A percentile compares a stretch with the other conserved stretches of the same genome.
Evolutionary conservation across 2,113 vertebrate genomes (phyloP).

Genomic region (Mesocricetus auratus): DNA sequence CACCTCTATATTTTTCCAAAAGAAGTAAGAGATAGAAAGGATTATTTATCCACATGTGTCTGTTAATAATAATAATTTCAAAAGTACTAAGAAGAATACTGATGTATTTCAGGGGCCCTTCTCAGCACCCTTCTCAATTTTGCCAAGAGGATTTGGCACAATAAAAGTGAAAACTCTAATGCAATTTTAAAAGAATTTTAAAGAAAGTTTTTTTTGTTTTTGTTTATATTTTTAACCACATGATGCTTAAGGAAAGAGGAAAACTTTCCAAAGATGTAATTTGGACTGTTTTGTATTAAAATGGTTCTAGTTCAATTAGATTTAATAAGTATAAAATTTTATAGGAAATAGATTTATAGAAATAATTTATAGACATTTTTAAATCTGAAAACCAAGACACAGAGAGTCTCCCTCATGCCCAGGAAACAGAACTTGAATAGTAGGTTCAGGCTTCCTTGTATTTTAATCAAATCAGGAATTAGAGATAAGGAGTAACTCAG

Average conservation of each 20-base stretch:
- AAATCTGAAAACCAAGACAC: background rate
- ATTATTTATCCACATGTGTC: background rate
- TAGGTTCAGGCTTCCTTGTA: background rate
- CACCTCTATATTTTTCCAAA: background rate
- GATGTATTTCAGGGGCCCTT: background rate
- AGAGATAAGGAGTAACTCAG: background rate
- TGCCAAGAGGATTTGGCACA: background rate
- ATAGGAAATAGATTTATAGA: background rate
- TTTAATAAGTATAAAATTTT: background rate
- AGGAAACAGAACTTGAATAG: background rate
- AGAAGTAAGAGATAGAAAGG: background rate
- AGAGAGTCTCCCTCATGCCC: background rate
- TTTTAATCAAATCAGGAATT: background rate
- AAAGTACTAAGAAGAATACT: background rate
- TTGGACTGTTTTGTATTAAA: background rate
- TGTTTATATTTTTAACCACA: background rate
- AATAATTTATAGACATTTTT: background rate
- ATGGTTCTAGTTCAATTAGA: background rate
- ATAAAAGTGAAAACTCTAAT: background rate
- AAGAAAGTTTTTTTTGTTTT: background rate
- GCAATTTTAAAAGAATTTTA: background rate
- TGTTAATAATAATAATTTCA: background rate
- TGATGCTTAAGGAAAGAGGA: background rate
- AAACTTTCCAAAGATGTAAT: background rate
- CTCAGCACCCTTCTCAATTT: background rate